Base-by-base conservation (phyloP, 2,888 invertebrate genomes). In the Pomacea canaliculata region DNA sequence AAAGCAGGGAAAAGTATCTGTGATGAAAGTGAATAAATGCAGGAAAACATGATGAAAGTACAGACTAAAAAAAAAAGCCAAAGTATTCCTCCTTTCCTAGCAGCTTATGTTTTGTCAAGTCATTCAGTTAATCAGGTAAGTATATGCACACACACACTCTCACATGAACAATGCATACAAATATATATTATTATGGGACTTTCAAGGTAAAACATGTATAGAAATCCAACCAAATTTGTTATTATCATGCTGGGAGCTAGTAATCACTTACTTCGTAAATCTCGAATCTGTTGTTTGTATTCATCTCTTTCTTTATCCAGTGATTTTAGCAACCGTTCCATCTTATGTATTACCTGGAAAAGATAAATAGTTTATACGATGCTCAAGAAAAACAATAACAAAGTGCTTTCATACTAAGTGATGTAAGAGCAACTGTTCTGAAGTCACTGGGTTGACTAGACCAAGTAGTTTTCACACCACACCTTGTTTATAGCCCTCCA, bases 231-330 rank as follows among this genome's bases (percentile, higher is more conserved):
- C 37, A 37, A 37, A 37, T 37, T 37, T 37, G 5, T 37, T 37
- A 37, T 37, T 37, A 37, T 37, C 5, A 37, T 37, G 5, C 37
- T 37, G 8, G 51, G 8, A 13, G 51, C 51, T 56, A 56, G 10
- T 48, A 13, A 72, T 18, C 23, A 68, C 56, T 73, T 66, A 77
- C 78, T 68, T 73, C 71, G 72, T 37, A 79, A 70, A 19, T 71
- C 74, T 56, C 72, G 66, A 56, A 80, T 76, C 60, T 80, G 78
- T 65, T 73, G 71, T 46, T 76, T 76, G 60, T 80, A 80, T 37
- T 71, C 76, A 10, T 76, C 74, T 62, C 78, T 78, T 23, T 80
- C 80, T 48, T 71, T 71, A 60, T 80, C 74, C 48, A 80, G 67
- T 18, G 78, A 69, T 67, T 48, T 73, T 19, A 80, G 74, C 70